Evolutionary conservation across 1,140 invertebrate species (phyloP), one percentile per base, ranked within the genome.

Genomic region (Aphaenogaster rudis): DNA sequence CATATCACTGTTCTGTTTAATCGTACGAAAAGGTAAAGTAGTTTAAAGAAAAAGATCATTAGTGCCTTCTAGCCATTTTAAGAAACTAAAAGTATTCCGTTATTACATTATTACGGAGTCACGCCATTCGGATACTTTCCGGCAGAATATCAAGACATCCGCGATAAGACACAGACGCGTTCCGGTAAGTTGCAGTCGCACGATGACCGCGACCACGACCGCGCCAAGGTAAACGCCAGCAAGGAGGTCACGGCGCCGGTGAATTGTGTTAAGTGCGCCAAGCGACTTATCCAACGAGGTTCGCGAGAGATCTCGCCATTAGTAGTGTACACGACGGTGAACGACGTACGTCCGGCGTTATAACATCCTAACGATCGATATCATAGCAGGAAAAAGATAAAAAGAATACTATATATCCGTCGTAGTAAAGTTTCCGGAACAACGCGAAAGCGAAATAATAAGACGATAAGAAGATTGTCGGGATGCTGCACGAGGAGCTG

Each of bases 401-500:
- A 59, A 61, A 3, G 39, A 36, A 82, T 28, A 21, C 39, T 57
- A 39, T 39, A 9, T 36, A 9, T 36, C 48, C 1, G 89, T 17
- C 39, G 39, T 66, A 15, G 15, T 15, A 36, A 79, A 33, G 15
- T 59, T 36, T 76, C 36, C 59, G 63, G 57, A 61, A 80, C 54
- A 59, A 52, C 66, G 61, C 54, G 52, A 54, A 71, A 52, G n/a
- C 71, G 86, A 48, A 61, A 39, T 59, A 52, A 90, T 88, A 86
- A 52, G 36, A 86, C 67, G 91, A 92, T 84, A 78, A 88, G 63
- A 86, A 86, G 88, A 92, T 87, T 92, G 94, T 92, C 94, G 94
- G 94, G 94, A 95, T 95, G 95, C 94, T 92, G 93, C 94, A 94
- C 94, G 91, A 92, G 94, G 91, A 93, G 93, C 91, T 90, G 79